phyloP scores from a whole-genome alignment of 2,797 vertebrate species.

The Sebastes oblongus region DNA sequence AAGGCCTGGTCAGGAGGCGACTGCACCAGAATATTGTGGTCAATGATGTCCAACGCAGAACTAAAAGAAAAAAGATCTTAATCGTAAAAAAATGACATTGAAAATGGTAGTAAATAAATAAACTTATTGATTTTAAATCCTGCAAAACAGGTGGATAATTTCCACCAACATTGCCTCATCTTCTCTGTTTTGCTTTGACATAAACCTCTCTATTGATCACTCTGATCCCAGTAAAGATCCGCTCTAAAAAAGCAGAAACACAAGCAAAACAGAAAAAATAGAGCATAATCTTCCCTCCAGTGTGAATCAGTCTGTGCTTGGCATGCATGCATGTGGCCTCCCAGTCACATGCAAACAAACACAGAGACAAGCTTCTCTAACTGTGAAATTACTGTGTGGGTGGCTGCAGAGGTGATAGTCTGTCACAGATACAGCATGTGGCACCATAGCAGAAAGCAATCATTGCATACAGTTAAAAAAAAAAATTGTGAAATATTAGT shows the following conservation, averaged over 20 bases:
- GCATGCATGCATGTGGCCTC: not conserved
- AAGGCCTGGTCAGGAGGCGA: no score
- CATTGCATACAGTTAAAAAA: not conserved
- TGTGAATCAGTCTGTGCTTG: not conserved
- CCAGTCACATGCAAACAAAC: slow-evolving; percentile 5
- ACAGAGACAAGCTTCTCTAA: not conserved
- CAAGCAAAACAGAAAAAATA: not conserved
- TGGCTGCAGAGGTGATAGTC: slow-evolving; percentile 8
- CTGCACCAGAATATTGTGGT: no score
- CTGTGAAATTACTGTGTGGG: slow-evolving; percentile 20
- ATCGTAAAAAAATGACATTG: no score
- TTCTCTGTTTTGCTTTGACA: not conserved
- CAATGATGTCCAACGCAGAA: no score
- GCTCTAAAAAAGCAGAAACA: not conserved
- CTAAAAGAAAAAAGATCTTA: no score
- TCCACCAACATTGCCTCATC: not conserved
- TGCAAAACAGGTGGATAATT: not conserved
- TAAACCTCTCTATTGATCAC: not conserved
- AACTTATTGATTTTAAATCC: not conserved
- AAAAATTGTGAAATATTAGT: not conserved
- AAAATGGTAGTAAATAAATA: not conserved
- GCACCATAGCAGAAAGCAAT: not conserved
- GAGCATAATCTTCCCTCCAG: not conserved
- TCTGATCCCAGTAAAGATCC: not conserved
- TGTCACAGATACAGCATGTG: not conserved